Conservation (phyloP, 2,113 vertebrate species). For the Numida meleagris region DNA sequence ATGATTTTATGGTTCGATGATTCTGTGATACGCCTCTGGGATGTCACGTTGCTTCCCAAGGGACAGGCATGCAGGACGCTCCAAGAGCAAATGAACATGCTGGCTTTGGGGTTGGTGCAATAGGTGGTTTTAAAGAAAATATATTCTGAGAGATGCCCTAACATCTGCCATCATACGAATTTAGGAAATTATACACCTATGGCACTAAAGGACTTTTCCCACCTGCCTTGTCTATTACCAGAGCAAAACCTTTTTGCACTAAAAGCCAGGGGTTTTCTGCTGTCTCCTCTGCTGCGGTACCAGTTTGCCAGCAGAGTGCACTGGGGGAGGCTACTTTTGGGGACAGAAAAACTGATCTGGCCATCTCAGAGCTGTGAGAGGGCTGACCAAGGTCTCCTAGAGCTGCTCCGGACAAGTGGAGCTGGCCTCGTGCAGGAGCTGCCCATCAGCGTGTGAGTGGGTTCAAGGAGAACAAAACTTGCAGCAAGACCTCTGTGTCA, state of each 20-base stretch:
- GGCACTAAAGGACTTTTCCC: background rate
- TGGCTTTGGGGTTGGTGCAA: background rate
- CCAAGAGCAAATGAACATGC: background rate
- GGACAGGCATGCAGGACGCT: background rate
- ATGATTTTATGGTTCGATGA: no score
- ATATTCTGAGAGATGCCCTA: background rate
- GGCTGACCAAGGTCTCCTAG: accelerated
- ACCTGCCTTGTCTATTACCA: background rate
- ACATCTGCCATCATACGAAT: accelerated
- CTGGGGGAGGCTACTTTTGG: accelerated
- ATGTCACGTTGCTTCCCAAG: background rate
- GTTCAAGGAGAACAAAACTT: background rate
- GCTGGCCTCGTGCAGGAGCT: background rate
- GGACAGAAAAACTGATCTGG: background rate
- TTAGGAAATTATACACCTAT: background rate
- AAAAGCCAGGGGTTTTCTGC: background rate
- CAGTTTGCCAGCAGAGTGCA: background rate
- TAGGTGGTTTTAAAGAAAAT: background rate
- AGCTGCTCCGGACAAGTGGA: background rate
- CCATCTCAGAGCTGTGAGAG: background rate
- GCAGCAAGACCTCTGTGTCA: background rate
- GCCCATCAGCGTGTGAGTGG: accelerated
- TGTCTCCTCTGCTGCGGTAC: background rate
- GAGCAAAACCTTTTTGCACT: background rate
- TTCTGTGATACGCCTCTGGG: background rate